Evolutionary conservation across 2,113 vertebrate species (phyloP), one percentile per base, ranked within the genome.

Genomic region (Helogale parvula): DNA sequence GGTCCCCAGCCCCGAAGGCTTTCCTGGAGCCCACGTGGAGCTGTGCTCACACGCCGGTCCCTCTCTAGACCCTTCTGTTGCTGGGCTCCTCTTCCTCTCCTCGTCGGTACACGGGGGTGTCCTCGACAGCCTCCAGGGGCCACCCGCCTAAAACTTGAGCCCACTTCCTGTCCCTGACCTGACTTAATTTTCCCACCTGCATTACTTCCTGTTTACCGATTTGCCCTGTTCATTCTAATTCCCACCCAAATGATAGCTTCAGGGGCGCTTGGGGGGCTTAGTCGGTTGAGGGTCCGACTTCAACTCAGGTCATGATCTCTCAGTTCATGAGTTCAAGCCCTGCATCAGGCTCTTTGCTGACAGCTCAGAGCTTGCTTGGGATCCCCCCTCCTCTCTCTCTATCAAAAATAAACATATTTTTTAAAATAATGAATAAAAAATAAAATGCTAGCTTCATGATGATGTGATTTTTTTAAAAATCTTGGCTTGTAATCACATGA

Each of bases 131-230:
- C 35, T 8, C 23, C 12, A 41, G n/a, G 19, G 29, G 25, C 29
- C 52, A 15, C 23, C 69, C 9, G 1, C 33, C 54, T 6, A 2
- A 16, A 19, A 0, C 63, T 1, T 7, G 14, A 23, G 0, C 10
- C 10, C 29, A 0, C 15, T 1, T 16, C 68, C 41, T 7, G 23
- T 5, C 25, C 31, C 14, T 3, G 3, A 45, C 23, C 17, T 47
- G 0, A 2, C 68, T 6, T 17, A 14, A 2, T 9, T 16, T 57
- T 38, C 63, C 41, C 52, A 60, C 81, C 7, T 12, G 33, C 2
- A 0, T 12, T 45, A 27, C 29, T 12, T 82, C 6, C 1, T 4
- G 7, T 4, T 4, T 10, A 5, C 35, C 27, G 6, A 0, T 8
- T 9, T 3, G 35, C 38, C 31, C 35, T 11, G 21, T 31, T 45